Conservation (phyloP, 2,888 invertebrate genomes). For the Frankliniella intonsa region DNA sequence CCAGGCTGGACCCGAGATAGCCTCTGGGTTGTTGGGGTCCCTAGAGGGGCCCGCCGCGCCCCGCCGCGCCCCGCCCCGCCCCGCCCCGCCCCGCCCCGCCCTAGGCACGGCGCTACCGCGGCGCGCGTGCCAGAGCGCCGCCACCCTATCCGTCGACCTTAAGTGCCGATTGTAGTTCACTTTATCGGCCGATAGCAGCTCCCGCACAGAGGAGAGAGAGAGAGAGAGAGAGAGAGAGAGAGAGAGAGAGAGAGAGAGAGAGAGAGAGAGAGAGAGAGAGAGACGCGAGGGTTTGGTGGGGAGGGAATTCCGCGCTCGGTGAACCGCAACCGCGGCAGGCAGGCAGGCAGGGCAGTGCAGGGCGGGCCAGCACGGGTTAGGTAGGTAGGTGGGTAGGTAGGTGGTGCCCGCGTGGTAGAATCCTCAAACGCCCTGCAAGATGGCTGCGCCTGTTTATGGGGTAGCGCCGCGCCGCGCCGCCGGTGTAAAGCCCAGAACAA, state of each 20-base stretch:
- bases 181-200: conserved; percentile 4
- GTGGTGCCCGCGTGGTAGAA: not conserved
- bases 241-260: not conserved
- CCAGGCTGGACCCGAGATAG: too few species aligned
- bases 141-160: conserved; percentile 19
- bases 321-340: not conserved
- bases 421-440: not conserved
- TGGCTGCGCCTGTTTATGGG: conserved; percentile 4
- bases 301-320: not conserved
- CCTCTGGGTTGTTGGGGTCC: too few species aligned
- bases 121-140: not conserved
- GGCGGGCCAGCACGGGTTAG: not conserved
- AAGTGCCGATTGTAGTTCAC: conserved; percentile 26
- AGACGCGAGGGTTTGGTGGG: too few species aligned
- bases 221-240: not conserved
- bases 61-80: not conserved
- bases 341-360: not conserved
- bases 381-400: not conserved
- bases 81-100: not conserved
- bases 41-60: not conserved
- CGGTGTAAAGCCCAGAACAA: conserved; percentile 14
- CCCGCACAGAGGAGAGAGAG: not conserved
- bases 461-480: not conserved
- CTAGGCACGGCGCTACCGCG: not conserved
- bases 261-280: too few species aligned